Evolutionary conservation across 1,140 invertebrate species (phyloP).

Genomic region (Heliconius nattereri): DNA sequence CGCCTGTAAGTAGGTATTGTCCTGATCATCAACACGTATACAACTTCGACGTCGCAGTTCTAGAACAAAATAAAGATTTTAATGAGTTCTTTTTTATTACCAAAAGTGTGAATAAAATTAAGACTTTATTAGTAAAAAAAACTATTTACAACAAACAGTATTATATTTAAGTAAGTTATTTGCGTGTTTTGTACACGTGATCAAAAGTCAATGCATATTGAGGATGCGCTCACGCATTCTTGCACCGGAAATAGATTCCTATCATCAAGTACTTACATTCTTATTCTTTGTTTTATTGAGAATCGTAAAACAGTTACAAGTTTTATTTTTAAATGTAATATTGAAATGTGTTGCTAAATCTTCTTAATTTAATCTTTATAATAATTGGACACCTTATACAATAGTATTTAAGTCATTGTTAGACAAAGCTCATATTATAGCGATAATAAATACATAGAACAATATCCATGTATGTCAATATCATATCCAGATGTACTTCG

Average conservation of each 20-base stretch:
- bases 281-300: slow-evolving; percentile 18
- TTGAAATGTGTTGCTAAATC: neutral
- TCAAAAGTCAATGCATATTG: slow-evolving; percentile 7
- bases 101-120: no score
- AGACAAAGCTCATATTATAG: no score
- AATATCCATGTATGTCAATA: no score
- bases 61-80: slow-evolving; percentile 27
- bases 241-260: slow-evolving; percentile 29
- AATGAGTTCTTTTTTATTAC: neutral
- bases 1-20: slow-evolving; percentile 63
- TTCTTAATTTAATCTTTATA: no score
- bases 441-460: no score
- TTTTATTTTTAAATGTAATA: neutral
- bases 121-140: no score
- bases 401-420: no score
- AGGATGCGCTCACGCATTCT: slow-evolving; percentile 29
- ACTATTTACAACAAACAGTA: no score
- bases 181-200: neutral
- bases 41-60: slow-evolving; percentile 55
- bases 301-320: slow-evolving; percentile 2
- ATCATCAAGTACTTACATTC: slow-evolving; percentile 10
- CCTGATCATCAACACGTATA: slow-evolving; percentile 57
- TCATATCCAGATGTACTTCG: no score
- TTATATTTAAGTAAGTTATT: slow-evolving; percentile 1
- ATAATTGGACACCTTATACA: no score